Percentiles rank a stretch among this genome's conserved stretches.
These are phyloP conservation scores for Abramis brama DNA, from an alignment of 2,113 vertebrate species.

Conservation along the genomic window DNA sequence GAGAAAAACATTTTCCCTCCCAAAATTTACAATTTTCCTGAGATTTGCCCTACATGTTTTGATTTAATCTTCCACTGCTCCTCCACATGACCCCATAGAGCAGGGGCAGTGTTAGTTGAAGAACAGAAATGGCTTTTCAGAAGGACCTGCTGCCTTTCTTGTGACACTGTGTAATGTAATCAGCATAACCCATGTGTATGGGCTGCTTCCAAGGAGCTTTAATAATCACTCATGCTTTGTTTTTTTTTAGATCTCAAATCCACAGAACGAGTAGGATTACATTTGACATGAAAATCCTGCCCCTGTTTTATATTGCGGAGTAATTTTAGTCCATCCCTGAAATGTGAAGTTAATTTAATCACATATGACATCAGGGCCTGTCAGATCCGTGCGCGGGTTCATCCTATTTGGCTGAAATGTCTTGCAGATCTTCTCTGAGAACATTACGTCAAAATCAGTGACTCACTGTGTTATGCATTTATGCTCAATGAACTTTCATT, in stretches of 20 bases:
- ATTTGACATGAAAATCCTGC: neutral
- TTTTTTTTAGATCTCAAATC: conserved; percentile 9
- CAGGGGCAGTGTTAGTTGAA: neutral
- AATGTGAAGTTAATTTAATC: conserved; percentile 27
- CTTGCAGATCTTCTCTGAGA: neutral
- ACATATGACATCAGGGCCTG: neutral
- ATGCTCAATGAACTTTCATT: conserved; percentile 10
- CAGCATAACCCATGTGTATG: neutral
- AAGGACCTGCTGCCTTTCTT: neutral
- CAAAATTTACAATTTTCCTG: no score
- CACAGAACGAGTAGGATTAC: conserved; percentile 3
- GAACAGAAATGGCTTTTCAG: neutral
- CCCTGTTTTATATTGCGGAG: neutral
- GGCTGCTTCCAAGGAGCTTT: neutral
- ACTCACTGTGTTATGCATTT: conserved; percentile 1
- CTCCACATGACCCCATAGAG: neutral
- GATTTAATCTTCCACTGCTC: conserved; percentile 56
- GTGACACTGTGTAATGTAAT: neutral
- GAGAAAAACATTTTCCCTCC: no score
- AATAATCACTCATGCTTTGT: conserved; percentile 11
- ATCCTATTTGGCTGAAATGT: conserved; percentile 3
- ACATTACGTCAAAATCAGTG: neutral
- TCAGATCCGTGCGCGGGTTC: neutral
- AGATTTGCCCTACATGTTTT: conserved; percentile 45
- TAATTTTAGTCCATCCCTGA: conserved; percentile 5